Evolutionary conservation across 2,113 vertebrate genomes (phyloP).

Genomic region (Strix uralensis): DNA sequence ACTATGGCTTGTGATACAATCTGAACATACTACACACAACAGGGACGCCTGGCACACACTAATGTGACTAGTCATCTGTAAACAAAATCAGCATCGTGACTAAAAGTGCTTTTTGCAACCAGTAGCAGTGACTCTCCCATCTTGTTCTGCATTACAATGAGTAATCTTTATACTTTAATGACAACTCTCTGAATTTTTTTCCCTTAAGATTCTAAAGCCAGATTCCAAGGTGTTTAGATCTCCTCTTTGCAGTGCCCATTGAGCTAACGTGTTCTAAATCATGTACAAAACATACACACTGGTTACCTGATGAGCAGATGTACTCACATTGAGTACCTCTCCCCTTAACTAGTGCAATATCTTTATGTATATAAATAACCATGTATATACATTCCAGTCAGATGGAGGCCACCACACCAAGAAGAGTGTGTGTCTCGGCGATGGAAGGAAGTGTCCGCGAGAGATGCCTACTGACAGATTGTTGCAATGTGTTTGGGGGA

Average conservation of each 20-base stretch:
- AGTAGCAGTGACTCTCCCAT: neutral
- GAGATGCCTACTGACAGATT: neutral
- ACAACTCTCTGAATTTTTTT: neutral
- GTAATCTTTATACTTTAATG: neutral
- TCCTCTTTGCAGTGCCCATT: neutral
- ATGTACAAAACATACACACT: neutral
- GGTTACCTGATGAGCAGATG: neutral
- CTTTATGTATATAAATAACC: neutral
- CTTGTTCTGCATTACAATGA: neutral
- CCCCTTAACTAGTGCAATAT: neutral
- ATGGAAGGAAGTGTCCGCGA: accelerated
- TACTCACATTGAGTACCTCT: neutral
- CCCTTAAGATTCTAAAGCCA: neutral
- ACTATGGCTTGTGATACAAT: neutral
- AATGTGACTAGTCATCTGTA: neutral
- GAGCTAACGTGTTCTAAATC: neutral
- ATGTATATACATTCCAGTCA: accelerated
- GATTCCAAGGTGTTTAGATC: neutral
- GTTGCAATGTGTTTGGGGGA: accelerated
- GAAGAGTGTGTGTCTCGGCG: accelerated
- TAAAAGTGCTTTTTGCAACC: neutral
- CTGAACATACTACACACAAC: neutral
- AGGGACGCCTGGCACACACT: neutral
- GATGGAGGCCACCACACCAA: neutral
- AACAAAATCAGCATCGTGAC: neutral